Conservation (phyloP, 2,113 vertebrate species). For the Damaliscus lunatus region DNA sequence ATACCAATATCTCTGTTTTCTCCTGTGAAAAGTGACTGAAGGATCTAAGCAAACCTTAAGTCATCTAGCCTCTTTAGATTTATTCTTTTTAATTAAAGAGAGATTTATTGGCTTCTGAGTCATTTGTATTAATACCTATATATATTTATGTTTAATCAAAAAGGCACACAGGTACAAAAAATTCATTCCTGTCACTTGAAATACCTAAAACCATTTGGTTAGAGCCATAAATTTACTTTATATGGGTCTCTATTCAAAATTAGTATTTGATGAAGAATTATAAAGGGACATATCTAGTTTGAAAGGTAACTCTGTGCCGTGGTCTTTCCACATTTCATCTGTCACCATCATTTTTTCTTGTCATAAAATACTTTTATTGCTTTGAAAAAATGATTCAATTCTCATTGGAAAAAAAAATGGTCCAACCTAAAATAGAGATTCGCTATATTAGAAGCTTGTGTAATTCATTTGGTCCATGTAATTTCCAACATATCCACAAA, state of each 20-base stretch:
- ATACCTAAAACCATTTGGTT: constrained; percentile 35
- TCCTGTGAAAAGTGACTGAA: background rate
- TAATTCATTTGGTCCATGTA: constrained; percentile 67
- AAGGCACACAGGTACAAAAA: background rate
- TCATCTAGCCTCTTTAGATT: background rate
- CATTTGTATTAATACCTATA: background rate
- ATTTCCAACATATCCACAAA: constrained; percentile 70
- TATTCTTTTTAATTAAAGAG: constrained; percentile 43
- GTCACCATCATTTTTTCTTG: constrained; percentile 29
- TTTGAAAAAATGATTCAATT: constrained; percentile 58
- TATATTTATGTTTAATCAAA: constrained; percentile 46
- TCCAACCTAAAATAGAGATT: constrained; percentile 44
- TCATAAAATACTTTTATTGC: constrained; percentile 50
- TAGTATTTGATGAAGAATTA: constrained; percentile 42
- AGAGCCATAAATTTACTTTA: constrained; percentile 47
- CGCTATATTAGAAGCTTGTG: background rate
- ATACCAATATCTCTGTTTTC: constrained; percentile 54
- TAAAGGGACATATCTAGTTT: constrained; percentile 34
- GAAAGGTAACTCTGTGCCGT: constrained; percentile 48
- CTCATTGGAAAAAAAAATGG: constrained; percentile 47
- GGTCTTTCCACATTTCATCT: constrained; percentile 34
- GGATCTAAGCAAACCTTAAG: constrained; percentile 33
- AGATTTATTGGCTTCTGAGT: constrained; percentile 16
- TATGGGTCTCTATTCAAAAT: constrained; percentile 2
- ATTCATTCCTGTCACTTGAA: constrained; percentile 8